These are phyloP conservation scores for Laterallus jamaicensis DNA, from an alignment of 2,113 vertebrate species.

Conservation along the genomic window DNA sequence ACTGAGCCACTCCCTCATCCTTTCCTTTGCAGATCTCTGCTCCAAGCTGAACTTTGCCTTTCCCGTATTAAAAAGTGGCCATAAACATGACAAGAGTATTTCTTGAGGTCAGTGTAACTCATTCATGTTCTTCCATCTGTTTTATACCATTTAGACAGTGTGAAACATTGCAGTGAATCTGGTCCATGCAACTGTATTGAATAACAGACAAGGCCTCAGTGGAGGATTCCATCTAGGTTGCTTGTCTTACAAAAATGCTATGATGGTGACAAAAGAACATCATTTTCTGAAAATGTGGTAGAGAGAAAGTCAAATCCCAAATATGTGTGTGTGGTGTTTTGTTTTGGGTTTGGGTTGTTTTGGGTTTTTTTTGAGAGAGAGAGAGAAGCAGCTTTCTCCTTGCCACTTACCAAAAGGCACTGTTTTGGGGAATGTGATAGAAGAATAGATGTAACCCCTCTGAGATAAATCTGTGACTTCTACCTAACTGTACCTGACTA, in stretches of 20 bases:
- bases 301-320: not conserved
- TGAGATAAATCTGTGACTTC: not conserved
- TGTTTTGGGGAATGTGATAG: not conserved
- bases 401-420: not conserved
- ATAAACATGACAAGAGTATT: not conserved
- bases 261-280: not conserved
- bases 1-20: not conserved
- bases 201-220: not conserved
- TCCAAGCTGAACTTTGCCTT: not conserved
- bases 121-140: not conserved
- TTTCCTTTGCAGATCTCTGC: not conserved
- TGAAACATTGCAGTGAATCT: not conserved
- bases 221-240: not conserved
- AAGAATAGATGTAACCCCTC: not conserved
- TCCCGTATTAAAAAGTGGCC: not conserved
- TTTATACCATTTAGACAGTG: not conserved
- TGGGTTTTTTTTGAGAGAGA: not conserved
- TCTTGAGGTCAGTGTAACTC: not conserved
- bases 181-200: not conserved
- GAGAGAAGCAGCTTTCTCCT: not conserved
- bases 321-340: not conserved
- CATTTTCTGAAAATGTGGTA: not conserved
- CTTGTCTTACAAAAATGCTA: not conserved
- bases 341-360: not conserved
- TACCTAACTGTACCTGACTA: not conserved